phyloP scores from a whole-genome alignment of 2,888 invertebrate species.

The Rhagophthalmus giganteus region DNA sequence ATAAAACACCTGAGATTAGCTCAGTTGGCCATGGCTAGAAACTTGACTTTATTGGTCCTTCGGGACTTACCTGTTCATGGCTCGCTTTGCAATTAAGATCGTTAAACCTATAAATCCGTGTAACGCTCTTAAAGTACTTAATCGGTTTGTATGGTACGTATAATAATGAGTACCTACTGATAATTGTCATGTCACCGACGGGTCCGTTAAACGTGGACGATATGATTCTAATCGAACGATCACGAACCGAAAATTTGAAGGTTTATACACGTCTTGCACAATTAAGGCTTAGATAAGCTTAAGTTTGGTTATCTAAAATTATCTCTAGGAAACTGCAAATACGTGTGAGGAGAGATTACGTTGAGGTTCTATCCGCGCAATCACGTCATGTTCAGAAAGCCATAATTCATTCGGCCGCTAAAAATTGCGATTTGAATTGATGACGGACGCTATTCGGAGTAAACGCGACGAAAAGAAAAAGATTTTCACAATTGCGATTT shows the following conservation, averaged over 20 bases:
- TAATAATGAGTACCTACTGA: constrained; percentile 14
- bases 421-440: too few species aligned
- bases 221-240: background rate
- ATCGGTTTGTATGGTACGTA: constrained; percentile 18
- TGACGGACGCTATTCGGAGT: too few species aligned
- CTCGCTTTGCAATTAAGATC: constrained; percentile 34
- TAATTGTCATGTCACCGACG: constrained; percentile 16
- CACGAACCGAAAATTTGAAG: background rate
- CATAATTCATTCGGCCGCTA: too few species aligned
- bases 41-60: constrained; percentile 30
- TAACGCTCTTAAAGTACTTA: constrained; percentile 26
- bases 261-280: background rate
- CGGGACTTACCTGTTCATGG: constrained; percentile 33
- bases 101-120: constrained; percentile 30
- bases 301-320: too few species aligned
- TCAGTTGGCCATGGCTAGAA: constrained; percentile 31
- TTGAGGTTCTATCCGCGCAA: too few species aligned
- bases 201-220: constrained; percentile 4
- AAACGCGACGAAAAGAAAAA: too few species aligned
- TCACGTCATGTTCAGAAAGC: too few species aligned
- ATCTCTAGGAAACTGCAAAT: too few species aligned
- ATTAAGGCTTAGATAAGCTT: background rate
- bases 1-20: constrained; percentile 34
- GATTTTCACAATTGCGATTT: too few species aligned
- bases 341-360: too few species aligned